Conservation (phyloP, 2,113 vertebrate genomes). For the Recurvirostra avosetta region DNA sequence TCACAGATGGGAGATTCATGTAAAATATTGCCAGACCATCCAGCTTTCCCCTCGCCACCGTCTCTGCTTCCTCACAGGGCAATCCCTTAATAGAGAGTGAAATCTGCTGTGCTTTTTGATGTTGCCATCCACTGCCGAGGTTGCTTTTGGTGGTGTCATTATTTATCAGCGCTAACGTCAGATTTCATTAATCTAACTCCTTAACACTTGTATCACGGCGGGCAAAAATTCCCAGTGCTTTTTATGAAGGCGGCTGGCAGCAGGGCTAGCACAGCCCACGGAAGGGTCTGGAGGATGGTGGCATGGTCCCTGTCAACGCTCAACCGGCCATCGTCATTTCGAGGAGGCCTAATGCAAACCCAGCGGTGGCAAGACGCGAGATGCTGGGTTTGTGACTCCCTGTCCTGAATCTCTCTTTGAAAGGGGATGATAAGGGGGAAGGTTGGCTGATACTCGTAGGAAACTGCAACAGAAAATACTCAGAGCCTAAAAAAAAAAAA, state of each 20-base stretch:
- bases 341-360: slow-evolving; percentile 22
- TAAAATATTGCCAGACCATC: not conserved
- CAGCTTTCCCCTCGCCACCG: not conserved
- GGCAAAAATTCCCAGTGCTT: slow-evolving; percentile 20
- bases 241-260: not conserved
- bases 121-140: not conserved
- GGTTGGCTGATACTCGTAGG: not conserved
- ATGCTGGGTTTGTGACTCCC: not conserved
- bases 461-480: not conserved
- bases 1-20: not conserved
- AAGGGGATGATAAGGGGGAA: not conserved
- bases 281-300: slow-evolving; percentile 10
- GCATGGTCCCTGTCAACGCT: slow-evolving; percentile 25
- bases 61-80: not conserved
- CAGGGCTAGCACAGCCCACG: not conserved
- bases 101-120: slow-evolving; percentile 36
- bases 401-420: not conserved
- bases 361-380: not conserved
- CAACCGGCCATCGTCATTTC: not conserved
- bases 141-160: slow-evolving; percentile 41
- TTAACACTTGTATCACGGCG: not conserved
- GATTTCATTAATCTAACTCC: slow-evolving; percentile 58
- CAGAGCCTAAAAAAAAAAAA: not conserved
- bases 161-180: slow-evolving; percentile 59
- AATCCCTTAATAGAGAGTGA: slow-evolving; percentile 21